Base-by-base conservation (phyloP, 2,888 invertebrate genomes). In the Rotaria sp. region DNA sequence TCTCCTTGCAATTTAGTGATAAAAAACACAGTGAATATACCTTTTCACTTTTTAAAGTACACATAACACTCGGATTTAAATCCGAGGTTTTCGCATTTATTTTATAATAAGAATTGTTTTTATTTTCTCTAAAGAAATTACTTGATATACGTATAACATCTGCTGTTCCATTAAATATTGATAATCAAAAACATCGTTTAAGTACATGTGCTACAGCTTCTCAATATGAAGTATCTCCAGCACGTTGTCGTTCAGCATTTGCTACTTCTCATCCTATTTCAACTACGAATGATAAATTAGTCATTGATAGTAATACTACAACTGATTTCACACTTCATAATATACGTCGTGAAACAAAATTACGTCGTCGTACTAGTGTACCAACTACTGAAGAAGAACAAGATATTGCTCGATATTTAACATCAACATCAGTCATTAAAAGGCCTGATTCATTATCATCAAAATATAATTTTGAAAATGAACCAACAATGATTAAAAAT, bases 381-480 rank as follows among this genome's bases (percentile, higher is more conserved):
- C 75, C 75, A 26, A 26, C 11, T 24, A 75, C 75, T 24, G 75
- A 75, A 45, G 41, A 41, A 41, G 75, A 75, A 75, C 26, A 26
- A 75, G 75, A 75, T 41, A 41, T 75, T 75, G 41, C 45, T 41
- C 38, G 41, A 75, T 75, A 75, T 75, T 75, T 41, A 41, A 41
- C 75, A 75, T 41, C 41, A 41, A 24, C 11, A 75, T 24, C 75
- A 26, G 0, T 15, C 15, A 30, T 3, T 2, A 3, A 24, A 26
- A 41, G 1, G 24, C 10, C 15, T 41, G 11, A 41, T 41, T 41
- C 41, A 26, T n/a, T 30, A 35, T 67, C 67, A 18, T 67, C 67
- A 15, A 75, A 75, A 75, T 38, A 41, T 75, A 75, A 45, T 75
- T 75, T 75, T 75, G 38, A 75, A 75, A 75, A 41, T 45, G 41